Evolutionary conservation across 1,140 invertebrate species (phyloP).

Genomic region (Reticulitermes speratus): DNA sequence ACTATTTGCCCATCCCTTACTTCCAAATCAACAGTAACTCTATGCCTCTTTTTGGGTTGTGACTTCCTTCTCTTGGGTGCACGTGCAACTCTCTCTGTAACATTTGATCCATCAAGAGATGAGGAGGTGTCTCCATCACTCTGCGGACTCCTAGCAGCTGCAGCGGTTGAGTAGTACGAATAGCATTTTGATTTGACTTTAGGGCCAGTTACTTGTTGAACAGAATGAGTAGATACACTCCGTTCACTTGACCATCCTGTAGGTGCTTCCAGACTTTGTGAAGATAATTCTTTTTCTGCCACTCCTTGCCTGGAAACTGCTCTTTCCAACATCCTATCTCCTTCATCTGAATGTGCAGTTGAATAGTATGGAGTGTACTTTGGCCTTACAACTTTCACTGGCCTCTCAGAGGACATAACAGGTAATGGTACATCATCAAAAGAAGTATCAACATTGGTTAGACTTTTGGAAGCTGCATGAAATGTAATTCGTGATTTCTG

Average conservation of each 20-base stretch:
- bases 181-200: slow-evolving; percentile 39
- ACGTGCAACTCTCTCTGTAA: slow-evolving; percentile 42
- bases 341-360: slow-evolving; percentile 24
- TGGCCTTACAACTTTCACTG: slow-evolving; percentile 30
- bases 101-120: slow-evolving; percentile 37
- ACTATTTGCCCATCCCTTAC: slow-evolving; percentile 45
- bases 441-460: slow-evolving; percentile 25
- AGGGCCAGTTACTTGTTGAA: background rate
- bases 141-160: slow-evolving; percentile 39
- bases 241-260: background rate
- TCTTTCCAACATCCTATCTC: background rate
- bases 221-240: background rate
- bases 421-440: slow-evolving; percentile 25
- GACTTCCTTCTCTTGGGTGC: slow-evolving; percentile 41
- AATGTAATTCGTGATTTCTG: slow-evolving; percentile 16
- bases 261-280: background rate
- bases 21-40: slow-evolving; percentile 49
- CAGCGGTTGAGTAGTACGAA: slow-evolving; percentile 43
- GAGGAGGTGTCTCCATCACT: slow-evolving; percentile 42
- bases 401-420: slow-evolving; percentile 29
- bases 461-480: slow-evolving; percentile 28
- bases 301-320: background rate
- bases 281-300: background rate
- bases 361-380: slow-evolving; percentile 36
- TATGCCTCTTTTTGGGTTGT: slow-evolving; percentile 44